These are phyloP conservation scores for Drosophila hydei DNA, from an alignment of 1,140 invertebrate genomes.

Conservation along the genomic window DNA sequence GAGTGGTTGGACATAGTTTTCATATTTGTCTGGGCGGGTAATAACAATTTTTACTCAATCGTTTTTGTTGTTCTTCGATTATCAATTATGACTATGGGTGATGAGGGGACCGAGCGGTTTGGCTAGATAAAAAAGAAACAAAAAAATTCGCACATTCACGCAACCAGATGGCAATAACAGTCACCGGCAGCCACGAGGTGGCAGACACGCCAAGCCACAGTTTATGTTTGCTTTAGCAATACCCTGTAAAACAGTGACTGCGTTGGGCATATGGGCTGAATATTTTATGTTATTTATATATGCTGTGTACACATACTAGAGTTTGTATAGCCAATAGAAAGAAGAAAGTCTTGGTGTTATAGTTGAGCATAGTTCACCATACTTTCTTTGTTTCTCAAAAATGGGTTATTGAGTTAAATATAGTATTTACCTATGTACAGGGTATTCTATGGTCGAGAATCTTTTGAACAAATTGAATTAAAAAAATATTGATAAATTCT, in stretches of 20 bases:
- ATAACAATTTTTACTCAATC: constrained; percentile 44
- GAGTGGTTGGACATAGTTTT: constrained; percentile 38
- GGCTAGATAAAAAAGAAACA: constrained; percentile 4
- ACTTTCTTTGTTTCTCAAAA: not conserved
- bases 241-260: constrained; percentile 4
- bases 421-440: not conserved
- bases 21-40: constrained; percentile 36
- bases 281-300: too few species aligned
- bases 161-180: constrained; percentile 23
- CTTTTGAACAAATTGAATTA: too few species aligned
- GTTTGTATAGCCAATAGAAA: not conserved
- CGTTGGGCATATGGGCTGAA: not conserved
- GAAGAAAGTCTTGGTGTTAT: not conserved
- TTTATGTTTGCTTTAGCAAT: constrained; percentile 12
- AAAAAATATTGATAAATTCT: not conserved
- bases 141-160: constrained; percentile 17
- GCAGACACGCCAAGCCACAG: constrained; percentile 8
- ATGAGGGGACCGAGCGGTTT: constrained; percentile 23
- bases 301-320: not conserved
- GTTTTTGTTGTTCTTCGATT: constrained; percentile 19
- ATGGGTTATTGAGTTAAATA: too few species aligned
- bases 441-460: not conserved
- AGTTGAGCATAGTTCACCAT: not conserved
- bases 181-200: not conserved
- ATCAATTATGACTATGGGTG: constrained; percentile 38